Conservation (phyloP, 2,888 invertebrate genomes). For the Aplocera efformata region DNA sequence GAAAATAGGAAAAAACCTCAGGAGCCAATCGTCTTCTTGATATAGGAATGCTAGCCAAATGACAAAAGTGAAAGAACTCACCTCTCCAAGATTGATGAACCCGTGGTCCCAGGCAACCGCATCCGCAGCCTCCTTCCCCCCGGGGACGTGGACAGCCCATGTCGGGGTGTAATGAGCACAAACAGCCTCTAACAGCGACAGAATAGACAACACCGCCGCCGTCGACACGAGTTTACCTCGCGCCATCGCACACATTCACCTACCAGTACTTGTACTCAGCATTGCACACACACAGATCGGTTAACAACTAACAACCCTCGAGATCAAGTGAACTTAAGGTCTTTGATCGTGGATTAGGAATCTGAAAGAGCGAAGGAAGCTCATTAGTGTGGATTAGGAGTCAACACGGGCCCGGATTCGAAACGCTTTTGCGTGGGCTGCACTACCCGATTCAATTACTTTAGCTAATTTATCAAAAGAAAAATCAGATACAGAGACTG, state of each 20-base stretch:
- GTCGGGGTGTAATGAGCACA: slow-evolving; percentile 86
- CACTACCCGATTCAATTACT: slow-evolving; percentile 14
- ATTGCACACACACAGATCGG: slow-evolving; percentile 61
- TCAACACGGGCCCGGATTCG: slow-evolving; percentile 11
- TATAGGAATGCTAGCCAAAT: no score
- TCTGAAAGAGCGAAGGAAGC: slow-evolving; percentile 18
- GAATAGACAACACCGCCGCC: slow-evolving; percentile 54
- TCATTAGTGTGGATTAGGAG: slow-evolving; percentile 19
- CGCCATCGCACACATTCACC: slow-evolving; percentile 73
- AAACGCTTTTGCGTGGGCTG: slow-evolving; percentile 33
- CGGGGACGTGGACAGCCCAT: slow-evolving; percentile 92
- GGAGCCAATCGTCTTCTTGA: no score
- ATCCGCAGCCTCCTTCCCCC: slow-evolving; percentile 84
- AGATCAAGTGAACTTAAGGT: slow-evolving; percentile 12
- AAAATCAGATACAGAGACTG: no score
- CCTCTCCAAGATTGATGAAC: slow-evolving; percentile 92
- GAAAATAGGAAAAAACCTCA: no score
- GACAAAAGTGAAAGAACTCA: no score
- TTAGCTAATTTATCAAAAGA: slow-evolving; percentile 2
- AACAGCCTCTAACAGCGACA: slow-evolving; percentile 47
- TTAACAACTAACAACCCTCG: slow-evolving; percentile 30
- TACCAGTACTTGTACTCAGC: slow-evolving; percentile 76
- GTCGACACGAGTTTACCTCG: slow-evolving; percentile 51
- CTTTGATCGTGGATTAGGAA: slow-evolving; percentile 18
- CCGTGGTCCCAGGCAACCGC: slow-evolving; percentile 90